A percentile compares a stretch with the other conserved stretches of the same genome.
Evolutionary conservation across 1,140 invertebrate genomes (phyloP).

Genomic region (Aporrectodea caliginosa): DNA sequence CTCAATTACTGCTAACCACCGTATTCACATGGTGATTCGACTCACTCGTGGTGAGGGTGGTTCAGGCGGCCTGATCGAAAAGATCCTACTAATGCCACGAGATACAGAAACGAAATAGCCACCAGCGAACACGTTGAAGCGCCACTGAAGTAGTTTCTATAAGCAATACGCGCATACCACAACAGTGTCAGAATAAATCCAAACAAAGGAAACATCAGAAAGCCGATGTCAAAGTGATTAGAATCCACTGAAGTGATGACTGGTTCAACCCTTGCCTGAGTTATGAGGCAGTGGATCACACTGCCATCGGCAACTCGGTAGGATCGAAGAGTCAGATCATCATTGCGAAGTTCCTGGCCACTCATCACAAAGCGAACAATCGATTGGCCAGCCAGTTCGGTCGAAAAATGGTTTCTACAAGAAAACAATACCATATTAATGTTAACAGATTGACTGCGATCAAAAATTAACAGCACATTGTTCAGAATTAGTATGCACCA

Average conservation of each 20-base stretch:
- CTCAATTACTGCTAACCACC: too few relatives aligned
- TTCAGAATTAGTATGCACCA: too few relatives aligned
- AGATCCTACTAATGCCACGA: conserved; percentile 57
- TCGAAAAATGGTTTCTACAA: conserved; percentile 74
- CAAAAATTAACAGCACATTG: background rate
- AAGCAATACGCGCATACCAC: conserved; percentile 65
- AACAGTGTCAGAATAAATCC: conserved; percentile 59
- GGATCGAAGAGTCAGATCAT: conserved; percentile 69
- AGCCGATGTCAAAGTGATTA: conserved; percentile 43
- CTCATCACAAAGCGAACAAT: conserved; percentile 80
- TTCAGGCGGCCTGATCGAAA: background rate
- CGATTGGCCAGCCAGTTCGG: conserved; percentile 71
- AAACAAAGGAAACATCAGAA: conserved; percentile 57
- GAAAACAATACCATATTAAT: too few relatives aligned
- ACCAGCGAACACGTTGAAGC: conserved; percentile 63
- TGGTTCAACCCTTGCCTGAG: conserved; percentile 34
- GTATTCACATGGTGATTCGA: too few relatives aligned
- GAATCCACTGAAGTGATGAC: conserved; percentile 35
- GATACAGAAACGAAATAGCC: conserved; percentile 62
- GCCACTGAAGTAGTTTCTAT: conserved; percentile 63
- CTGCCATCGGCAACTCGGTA: conserved; percentile 79
- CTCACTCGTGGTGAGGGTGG: conserved; percentile 19
- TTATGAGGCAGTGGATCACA: conserved; percentile 79
- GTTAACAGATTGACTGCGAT: conserved; percentile 37
- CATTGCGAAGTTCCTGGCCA: conserved; percentile 74